These are phyloP conservation scores for Cebidichthys violaceus DNA, from an alignment of 2,113 vertebrate genomes.

Conservation along the genomic window DNA sequence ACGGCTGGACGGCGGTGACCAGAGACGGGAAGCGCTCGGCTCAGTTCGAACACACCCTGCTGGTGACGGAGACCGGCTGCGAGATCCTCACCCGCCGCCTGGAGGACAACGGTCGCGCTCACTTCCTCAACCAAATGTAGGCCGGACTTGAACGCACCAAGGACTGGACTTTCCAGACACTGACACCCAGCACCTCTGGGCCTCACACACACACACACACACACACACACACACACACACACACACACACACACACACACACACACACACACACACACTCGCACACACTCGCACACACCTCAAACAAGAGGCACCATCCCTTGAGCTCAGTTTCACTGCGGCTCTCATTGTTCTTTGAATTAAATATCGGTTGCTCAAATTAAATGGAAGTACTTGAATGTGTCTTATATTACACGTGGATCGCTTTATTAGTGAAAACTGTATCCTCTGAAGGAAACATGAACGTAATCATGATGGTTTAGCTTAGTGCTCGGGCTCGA, in stretches of 20 bases:
- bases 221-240: conserved; percentile 18
- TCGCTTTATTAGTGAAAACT: conserved; percentile 67
- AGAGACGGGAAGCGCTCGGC: conserved; percentile 96
- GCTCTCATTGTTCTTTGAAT: conserved; percentile 59
- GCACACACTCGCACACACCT: too few relatives aligned
- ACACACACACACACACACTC: conserved; percentile 21
- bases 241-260: conserved; percentile 26
- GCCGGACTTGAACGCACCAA: conserved; percentile 27
- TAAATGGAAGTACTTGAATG: conserved; percentile 81
- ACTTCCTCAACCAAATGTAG: conserved; percentile 93
- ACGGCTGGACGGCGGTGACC: conserved; percentile 97
- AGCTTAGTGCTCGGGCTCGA: conserved; percentile 29
- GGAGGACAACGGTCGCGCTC: conserved; percentile 89
- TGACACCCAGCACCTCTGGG: conserved; percentile 48
- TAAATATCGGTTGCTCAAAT: conserved; percentile 69
- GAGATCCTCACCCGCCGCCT: conserved; percentile 93
- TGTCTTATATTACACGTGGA: conserved; percentile 72
- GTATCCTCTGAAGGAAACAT: conserved; percentile 59
- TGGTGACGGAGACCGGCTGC: conserved; percentile 96
- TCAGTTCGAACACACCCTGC: conserved; percentile 97
- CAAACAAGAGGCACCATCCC: conserved; percentile 48
- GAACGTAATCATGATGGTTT: conserved; percentile 72
- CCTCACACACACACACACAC: conserved; percentile 20
- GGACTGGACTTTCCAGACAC: conserved; percentile 70
- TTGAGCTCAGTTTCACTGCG: conserved; percentile 50